Evolutionary conservation across 2,113 vertebrate genomes (phyloP), one percentile per base, ranked within the genome.

Genomic region (Morone saxatilis): DNA sequence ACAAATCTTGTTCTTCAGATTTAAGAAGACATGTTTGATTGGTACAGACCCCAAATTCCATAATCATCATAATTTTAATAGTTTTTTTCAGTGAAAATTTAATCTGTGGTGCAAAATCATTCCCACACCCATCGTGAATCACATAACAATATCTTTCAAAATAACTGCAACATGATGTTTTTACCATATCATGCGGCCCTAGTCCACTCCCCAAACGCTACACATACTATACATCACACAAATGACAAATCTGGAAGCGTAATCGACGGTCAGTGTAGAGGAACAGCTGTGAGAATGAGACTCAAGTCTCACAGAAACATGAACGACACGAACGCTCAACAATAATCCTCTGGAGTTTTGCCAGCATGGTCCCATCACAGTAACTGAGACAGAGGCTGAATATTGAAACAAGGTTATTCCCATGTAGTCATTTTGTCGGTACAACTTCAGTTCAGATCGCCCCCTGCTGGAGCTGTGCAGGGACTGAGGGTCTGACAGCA

Each of bases 381-480:
- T 2, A 63, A 62, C 38, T 43, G 56, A 73, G 74, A 81, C 57
- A 70, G 43, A 53, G 19, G 47, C 50, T 80, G 78, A 77, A 83
- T 45, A 31, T 53, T 25, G 13, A 76, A 5, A 31, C 48, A 61
- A 12, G 12, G 54, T 56, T 9, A 63, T 68, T 76, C 70, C 68
- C 66, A 72, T 76, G 69, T 50, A 63, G 38, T 48, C 25, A 12
- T 57, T 43, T 4, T 25, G 25, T 36, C 41, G 19, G 4, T 45
- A n/a, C 50, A 86, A 50, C 40, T 48, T 82, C 84, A 86, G 86
- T 4, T 80, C 43, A 84, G 22, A 80, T 74, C 17, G 76, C 80
- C 88, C 86, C 86, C 87, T 60, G 67, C 71, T 85, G 92, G 84
- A 80, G 76, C 22, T 82, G 53, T 87, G 78, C 84, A 87, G 16